Percentiles rank a stretch among this genome's conserved stretches.
These are phyloP conservation scores for Scaptomyza montana DNA, from an alignment of 1,140 invertebrate genomes.

Conservation along the genomic window DNA sequence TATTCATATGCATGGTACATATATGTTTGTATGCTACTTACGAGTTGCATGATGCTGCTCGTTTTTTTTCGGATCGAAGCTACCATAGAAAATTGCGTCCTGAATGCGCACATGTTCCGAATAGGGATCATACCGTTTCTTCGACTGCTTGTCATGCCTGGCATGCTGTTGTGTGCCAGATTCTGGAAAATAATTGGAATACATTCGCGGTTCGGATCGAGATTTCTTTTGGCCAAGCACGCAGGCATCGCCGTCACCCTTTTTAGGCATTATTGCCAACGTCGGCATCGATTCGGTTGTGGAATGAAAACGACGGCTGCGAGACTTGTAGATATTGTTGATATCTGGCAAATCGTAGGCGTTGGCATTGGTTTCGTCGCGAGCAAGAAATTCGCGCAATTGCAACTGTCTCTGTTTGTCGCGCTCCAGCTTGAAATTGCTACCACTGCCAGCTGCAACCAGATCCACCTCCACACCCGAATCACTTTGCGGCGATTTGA, in stretches of 20 bases:
- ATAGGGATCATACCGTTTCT: background rate
- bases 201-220: background rate
- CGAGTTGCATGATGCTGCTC: background rate
- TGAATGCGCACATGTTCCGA: constrained; percentile 18
- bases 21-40: background rate
- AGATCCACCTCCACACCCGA: constrained; percentile 12
- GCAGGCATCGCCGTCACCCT: background rate
- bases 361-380: constrained; percentile 61
- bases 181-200: constrained; percentile 11
- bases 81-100: constrained; percentile 16
- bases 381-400: constrained; percentile 54
- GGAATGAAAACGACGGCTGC: constrained; percentile 21
- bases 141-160: background rate
- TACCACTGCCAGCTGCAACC: background rate
- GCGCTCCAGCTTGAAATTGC: constrained; percentile 28
- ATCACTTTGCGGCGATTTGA: constrained; percentile 5
- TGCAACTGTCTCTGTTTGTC: constrained; percentile 46
- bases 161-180: background rate
- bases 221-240: background rate
- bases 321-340: constrained; percentile 41
- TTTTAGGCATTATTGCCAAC: background rate
- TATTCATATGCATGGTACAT: background rate
- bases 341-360: constrained; percentile 55
- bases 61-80: background rate
- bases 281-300: background rate